Evolutionary conservation across 1,140 invertebrate species (phyloP).

Genomic region (Cydia pomonella): DNA sequence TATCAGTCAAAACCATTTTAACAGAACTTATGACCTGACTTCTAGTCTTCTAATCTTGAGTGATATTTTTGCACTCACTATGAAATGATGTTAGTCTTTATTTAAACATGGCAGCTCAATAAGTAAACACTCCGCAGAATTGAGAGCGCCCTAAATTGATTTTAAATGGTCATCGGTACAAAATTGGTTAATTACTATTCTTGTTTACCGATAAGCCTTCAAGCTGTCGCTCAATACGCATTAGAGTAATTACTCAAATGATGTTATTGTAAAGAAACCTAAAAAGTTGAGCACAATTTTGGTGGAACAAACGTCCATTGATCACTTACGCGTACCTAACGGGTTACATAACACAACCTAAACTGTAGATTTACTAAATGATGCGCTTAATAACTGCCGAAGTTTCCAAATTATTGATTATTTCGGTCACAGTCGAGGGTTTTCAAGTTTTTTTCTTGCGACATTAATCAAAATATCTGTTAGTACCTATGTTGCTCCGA

Average conservation of each 20-base stretch:
- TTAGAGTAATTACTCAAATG: constrained; percentile 39
- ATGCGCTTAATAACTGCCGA: background rate
- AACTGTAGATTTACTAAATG: background rate
- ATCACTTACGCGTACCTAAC: background rate
- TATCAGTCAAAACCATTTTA: no score
- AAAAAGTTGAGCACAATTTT: background rate
- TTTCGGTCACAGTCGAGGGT: background rate
- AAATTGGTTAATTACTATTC: constrained; percentile 38
- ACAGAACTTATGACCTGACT: no score
- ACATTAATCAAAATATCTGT: background rate
- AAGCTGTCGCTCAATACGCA: constrained; percentile 11
- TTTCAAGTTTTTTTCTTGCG: background rate
- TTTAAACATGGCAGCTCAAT: constrained; percentile 16
- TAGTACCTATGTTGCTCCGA: background rate
- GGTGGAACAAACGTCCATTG: background rate
- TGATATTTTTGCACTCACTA: constrained; percentile 1
- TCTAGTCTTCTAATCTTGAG: no score
- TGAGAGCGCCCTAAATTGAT: constrained; percentile 41
- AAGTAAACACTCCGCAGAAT: constrained; percentile 30
- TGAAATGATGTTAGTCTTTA: constrained; percentile 19
- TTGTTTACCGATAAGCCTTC: constrained; percentile 21
- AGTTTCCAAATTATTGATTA: background rate
- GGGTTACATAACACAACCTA: background rate
- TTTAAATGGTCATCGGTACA: constrained; percentile 41
- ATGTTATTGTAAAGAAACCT: background rate